Percentiles rank a stretch among this genome's conserved stretches.
phyloP scores from a whole-genome alignment of 2,888 invertebrate genomes.

The Chloroclysta siterata region DNA sequence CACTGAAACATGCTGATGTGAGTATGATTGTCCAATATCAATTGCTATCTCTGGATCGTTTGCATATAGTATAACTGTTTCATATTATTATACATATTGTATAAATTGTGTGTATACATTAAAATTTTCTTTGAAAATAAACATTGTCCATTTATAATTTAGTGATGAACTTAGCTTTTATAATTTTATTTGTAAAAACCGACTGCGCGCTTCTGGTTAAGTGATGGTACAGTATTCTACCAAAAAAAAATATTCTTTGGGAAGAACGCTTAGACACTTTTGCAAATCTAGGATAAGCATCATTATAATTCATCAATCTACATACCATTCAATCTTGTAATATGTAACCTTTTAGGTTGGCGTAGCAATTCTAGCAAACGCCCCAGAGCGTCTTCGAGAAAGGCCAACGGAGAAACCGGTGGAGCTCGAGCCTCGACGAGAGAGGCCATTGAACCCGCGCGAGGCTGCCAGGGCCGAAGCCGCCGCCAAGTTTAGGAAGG shows the following conservation, averaged over 20 bases:
- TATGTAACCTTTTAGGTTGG: constrained; percentile 82
- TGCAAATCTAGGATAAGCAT: too few species aligned
- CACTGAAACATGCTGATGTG: constrained; percentile 98
- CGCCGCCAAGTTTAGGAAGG: constrained; percentile 85
- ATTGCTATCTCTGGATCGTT: too few species aligned
- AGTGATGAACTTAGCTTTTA: too few species aligned
- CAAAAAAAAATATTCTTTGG: too few species aligned
- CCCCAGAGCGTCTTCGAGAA: constrained; percentile 85
- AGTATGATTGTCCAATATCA: constrained; percentile 73
- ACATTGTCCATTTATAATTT: background rate
- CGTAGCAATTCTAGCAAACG: constrained; percentile 94
- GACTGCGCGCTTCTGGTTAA: too few species aligned
- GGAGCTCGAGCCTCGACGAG: constrained; percentile 85
- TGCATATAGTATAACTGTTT: too few species aligned
- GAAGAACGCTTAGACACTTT: background rate
- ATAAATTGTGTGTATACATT: too few species aligned
- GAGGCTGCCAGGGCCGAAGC: constrained; percentile 68
- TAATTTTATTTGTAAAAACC: too few species aligned
- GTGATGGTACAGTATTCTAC: too few species aligned
- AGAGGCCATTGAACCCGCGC: constrained; percentile 48
- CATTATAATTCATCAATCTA: too few species aligned
- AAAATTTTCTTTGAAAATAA: too few species aligned
- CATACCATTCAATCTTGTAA: background rate
- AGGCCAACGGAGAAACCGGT: constrained; percentile 84
- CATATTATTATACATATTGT: too few species aligned